Base-by-base conservation (phyloP, 1,140 invertebrate genomes). In the Caerostris darwini region DNA sequence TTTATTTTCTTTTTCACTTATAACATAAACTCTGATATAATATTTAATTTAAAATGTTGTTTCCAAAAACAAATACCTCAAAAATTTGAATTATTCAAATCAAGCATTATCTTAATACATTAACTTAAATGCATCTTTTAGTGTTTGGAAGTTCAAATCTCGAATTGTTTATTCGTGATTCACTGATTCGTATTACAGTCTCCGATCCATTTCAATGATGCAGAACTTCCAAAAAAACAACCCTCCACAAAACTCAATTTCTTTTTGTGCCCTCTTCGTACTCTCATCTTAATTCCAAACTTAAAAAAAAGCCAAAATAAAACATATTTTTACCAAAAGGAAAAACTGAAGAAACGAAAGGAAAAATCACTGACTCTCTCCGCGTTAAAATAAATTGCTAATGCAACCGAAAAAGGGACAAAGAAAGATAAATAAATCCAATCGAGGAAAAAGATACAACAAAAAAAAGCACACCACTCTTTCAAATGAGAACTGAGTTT, bases 311-410 rank as follows among this genome's bases (percentile, higher is more conserved):
- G n/a, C n/a, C n/a, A n/a, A 64, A 64, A 17, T 17, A n/a, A n/a
- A n/a, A n/a, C n/a, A n/a, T n/a, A n/a, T n/a, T n/a, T n/a, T n/a
- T n/a, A n/a, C n/a, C n/a, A n/a, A 61, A n/a, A n/a, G n/a, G n/a
- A n/a, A n/a, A n/a, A n/a, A n/a, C n/a, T n/a, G n/a, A n/a, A 64
- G 61, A n/a, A 64, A 64, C 8, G 61, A 64, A 64, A 64, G 61
- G 61, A 64, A 64, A 64, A 64, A 64, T 64, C 61, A 64, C 61
- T 64, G 61, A 64, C 61, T 64, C 61, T 64, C n/a, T 64, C 61
- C 61, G 61, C 61, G 61, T 64, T 64, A 64, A 64, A 64, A 64
- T 64, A 64, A 64, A 64, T 64, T 64, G 61, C 61, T 64, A 64
- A 64, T 64, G 61, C 61, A 64, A 64, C 61, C 61, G n/a, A 64